Evolutionary conservation across 2,797 vertebrate genomes (phyloP), one percentile per base, ranked within the genome.

Genomic region (Spea hammondii): DNA sequence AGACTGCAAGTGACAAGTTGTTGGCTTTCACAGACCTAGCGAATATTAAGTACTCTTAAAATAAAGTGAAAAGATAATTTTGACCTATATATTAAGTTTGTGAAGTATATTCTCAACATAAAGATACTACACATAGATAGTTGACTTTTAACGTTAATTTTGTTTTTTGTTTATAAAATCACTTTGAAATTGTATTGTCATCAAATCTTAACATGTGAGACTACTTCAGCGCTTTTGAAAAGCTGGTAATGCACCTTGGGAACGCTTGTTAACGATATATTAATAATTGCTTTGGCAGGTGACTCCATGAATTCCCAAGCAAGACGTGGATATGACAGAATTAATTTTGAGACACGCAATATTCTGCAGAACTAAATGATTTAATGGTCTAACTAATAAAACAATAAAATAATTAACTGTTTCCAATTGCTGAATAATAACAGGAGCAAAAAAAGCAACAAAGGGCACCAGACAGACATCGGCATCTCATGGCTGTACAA

Each of bases 221-320:
- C 53, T 13, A 53, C 46, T 62, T 72, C 50, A 72, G 53, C 67
- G 72, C 69, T 14, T 65, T 50, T 76, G 68, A 76, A 55, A 53
- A 67, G 79, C 74, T 46, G 17, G 44, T 65, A 13, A 46, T 51
- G 69, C 57, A 72, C 62, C 79, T 80, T 66, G 79, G 74, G 79
- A 80, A 6, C 44, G 14, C 74, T 66, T 76, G 79, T 80, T 80
- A 76, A 72, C 79, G 68, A 76, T 72, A 60, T 65, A 80, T 80
- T 76, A 76, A 72, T 80, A 80, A 80, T 76, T 80, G 74, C 62
- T 80, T 76, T 76, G 79, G 79, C 79, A 80, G 79, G 79, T 80
- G 74, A 80, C 79, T 80, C 74, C 4, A 65, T 80, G 74, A 72
- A 76, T 80, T 76, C 79, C 68, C 74, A 60, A 59, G 79, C 68